Conservation (phyloP, 2,797 vertebrate genomes). For the Darevskia nairensis region DNA sequence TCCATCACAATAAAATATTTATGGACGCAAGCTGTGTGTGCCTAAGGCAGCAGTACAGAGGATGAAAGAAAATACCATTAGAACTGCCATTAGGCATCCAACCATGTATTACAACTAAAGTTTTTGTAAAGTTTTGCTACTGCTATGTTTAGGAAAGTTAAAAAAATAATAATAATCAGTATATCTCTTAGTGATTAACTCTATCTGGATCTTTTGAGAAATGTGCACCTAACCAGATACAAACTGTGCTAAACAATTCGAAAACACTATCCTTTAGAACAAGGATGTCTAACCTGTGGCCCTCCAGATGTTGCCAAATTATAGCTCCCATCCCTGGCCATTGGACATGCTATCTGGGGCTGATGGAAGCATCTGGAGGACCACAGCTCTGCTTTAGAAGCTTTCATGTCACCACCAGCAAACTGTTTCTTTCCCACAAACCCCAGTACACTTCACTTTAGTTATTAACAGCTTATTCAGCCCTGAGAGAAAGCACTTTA, state of each 20-base stretch:
- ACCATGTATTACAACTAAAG: neutral
- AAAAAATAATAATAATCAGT: neutral
- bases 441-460: neutral
- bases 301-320: no score
- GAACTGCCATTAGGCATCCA: neutral
- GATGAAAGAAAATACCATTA: slow-evolving; percentile 19
- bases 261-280: neutral
- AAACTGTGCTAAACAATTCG: neutral
- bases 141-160: neutral
- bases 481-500: neutral
- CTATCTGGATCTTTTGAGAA: neutral
- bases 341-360: neutral
- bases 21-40: neutral
- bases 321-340: no score
- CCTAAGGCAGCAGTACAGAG: neutral
- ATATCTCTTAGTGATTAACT: neutral
- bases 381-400: neutral
- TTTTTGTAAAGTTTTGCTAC: slow-evolving; percentile 6
- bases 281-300: no score
- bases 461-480: neutral
- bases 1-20: slow-evolving; percentile 16
- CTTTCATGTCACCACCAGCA: neutral
- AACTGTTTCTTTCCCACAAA: neutral
- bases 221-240: neutral
- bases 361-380: neutral